Base-by-base conservation (phyloP, 35 echinoderm and acorn worm genomes). In the Chiridota heheva region DNA sequence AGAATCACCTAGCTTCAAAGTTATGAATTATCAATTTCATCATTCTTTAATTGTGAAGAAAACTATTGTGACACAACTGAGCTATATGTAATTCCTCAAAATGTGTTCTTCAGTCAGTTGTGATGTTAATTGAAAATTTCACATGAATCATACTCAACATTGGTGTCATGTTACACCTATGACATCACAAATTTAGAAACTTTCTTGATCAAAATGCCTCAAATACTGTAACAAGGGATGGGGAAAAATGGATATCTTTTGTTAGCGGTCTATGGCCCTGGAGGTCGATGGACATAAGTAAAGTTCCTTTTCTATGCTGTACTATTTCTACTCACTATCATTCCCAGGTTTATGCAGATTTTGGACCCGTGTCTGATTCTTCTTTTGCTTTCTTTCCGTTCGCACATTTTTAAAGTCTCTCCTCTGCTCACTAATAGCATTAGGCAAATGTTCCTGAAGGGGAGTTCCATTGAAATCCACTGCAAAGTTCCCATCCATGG, bases 351-450 rank as follows among this genome's bases (percentile, higher is more conserved):
- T 2, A 4, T 37, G 65, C 36, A 15, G 18, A 46, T 74, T 74
- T 16, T 78, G 75, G 13, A 78, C 51, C 1, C 51, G 38, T 27
- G 51, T 78, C 42, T 78, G 51, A 42, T 78, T 78, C 47, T 78
- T 78, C 55, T 57, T 39, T 17, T 78, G 34, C 16, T 78, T 49
- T 57, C 75, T 58, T 42, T 78, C 51, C 35, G 53, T 78, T 22
- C 16, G 38, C 62, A 60, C 75, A 27, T 78, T 78, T 38, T 78
- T 78, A 16, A 58, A 60, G 5, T 58, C 62, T 28, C 75, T 78
- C 58, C 75, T 44, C 55, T 60, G 31, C 16, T 58, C 75, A 22
- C 58, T 58, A 49, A 78, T 78, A 17, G 22, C 35, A 58, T 78
- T 42, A 20, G 75, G 62, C 20, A 60, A 49, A 49, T 60, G 20